These are phyloP conservation scores for Clostera curtula DNA, from an alignment of 2,888 invertebrate genomes.

Conservation along the genomic window DNA sequence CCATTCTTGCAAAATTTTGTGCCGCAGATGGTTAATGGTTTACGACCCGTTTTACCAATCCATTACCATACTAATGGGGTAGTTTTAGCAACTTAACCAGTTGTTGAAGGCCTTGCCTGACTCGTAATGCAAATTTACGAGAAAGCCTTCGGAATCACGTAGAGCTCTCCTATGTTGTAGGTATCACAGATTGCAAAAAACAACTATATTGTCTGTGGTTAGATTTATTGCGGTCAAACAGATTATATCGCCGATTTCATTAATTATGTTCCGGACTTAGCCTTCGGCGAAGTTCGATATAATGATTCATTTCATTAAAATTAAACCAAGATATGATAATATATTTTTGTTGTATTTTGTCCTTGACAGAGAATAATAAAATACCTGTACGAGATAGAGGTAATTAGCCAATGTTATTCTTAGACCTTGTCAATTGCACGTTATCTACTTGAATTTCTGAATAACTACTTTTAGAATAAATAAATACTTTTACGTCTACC, in stretches of 20 bases:
- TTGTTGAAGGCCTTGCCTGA: conserved; percentile 27
- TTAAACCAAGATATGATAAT: no score
- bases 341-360: no score
- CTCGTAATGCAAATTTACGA: conserved; percentile 15
- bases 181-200: conserved; percentile 12
- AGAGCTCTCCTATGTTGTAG: conserved; percentile 11
- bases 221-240: conserved; percentile 10
- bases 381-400: no score
- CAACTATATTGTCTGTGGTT: conserved; percentile 1
- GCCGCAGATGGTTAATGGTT: conserved; percentile 37
- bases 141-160: conserved; percentile 8
- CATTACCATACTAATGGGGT: conserved; percentile 62
- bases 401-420: no score
- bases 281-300: no score
- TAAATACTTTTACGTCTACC: no score
- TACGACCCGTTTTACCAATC: conserved; percentile 36
- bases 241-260: conserved; percentile 6
- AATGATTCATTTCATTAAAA: no score
- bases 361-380: no score
- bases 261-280: no score
- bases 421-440: no score
- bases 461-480: no score
- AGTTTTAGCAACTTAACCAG: conserved; percentile 42
- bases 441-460: no score
- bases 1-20: conserved; percentile 18